Conservation (phyloP, 1,140 invertebrate genomes). For the Brachionus koreanus region DNA sequence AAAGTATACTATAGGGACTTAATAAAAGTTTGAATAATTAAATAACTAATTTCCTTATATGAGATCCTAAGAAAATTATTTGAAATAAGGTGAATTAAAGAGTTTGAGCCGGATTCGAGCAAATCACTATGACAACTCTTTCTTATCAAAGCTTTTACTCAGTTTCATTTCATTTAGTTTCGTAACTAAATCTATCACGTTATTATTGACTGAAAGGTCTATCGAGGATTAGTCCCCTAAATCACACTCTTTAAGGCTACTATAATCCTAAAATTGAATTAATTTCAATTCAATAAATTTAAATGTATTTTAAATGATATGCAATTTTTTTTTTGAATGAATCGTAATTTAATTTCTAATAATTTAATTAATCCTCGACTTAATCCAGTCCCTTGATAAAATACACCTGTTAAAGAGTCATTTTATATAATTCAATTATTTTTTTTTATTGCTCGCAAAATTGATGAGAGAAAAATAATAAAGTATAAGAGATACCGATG, state of each 20-base stretch:
- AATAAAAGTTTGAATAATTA: conserved; percentile 7
- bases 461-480: neutral
- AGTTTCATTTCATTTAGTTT: neutral
- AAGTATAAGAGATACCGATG: neutral
- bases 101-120: neutral
- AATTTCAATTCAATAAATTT: neutral
- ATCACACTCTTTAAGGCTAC: neutral
- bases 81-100: neutral
- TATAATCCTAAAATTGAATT: conserved; percentile 2
- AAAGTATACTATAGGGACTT: neutral
- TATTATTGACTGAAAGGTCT: conserved; percentile 1
- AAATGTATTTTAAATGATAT: neutral
- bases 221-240: neutral
- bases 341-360: conserved; percentile 10
- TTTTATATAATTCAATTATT: neutral
- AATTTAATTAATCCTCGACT: conserved; percentile 3
- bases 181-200: neutral
- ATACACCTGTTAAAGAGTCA: conserved; percentile 1
- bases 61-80: neutral
- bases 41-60: neutral
- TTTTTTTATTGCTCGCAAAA: neutral
- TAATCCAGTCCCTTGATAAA: conserved; percentile 6
- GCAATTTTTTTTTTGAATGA: neutral
- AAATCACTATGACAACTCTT: neutral
- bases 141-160: neutral